phyloP scores from a whole-genome alignment of 2,113 vertebrate species.

The Austrofundulus limnaeus region DNA sequence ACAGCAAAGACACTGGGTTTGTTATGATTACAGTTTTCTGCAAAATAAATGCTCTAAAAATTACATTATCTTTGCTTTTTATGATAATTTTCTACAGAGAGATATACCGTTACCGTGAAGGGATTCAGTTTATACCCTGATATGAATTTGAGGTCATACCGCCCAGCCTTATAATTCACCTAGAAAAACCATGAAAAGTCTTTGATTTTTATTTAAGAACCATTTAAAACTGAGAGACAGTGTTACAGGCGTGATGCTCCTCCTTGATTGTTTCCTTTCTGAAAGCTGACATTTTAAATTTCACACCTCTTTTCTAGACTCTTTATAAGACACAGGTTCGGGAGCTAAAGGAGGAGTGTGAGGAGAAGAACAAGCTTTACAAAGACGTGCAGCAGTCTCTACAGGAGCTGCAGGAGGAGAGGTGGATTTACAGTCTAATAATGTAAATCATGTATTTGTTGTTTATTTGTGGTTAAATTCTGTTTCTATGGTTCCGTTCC shows the following conservation, averaged over 20 bases:
- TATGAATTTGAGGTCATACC: too few species aligned
- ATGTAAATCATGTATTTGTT: background rate
- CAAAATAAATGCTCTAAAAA: too few species aligned
- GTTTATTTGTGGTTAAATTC: background rate
- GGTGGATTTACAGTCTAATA: conserved; percentile 70
- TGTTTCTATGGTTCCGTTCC: background rate
- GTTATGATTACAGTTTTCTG: too few species aligned
- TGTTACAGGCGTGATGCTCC: too few species aligned
- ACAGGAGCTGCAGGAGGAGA: conserved; percentile 94
- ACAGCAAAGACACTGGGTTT: too few species aligned
- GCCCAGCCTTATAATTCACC: too few species aligned
- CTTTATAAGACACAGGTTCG: conserved; percentile 98
- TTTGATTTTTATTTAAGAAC: too few species aligned
- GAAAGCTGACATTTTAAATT: background rate
- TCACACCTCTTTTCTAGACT: conserved; percentile 78
- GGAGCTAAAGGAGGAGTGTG: conserved; percentile 97
- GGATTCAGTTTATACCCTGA: too few species aligned
- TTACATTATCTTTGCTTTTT: too few species aligned
- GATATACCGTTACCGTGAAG: too few species aligned
- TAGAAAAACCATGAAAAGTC: too few species aligned
- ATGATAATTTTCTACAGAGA: too few species aligned
- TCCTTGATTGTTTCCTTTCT: background rate
- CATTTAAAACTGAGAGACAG: background rate
- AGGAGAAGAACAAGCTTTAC: conserved; percentile 92
- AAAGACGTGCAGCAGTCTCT: conserved; percentile 94